Conservation (phyloP, 2,888 invertebrate species). For the Hyalella azteca region DNA sequence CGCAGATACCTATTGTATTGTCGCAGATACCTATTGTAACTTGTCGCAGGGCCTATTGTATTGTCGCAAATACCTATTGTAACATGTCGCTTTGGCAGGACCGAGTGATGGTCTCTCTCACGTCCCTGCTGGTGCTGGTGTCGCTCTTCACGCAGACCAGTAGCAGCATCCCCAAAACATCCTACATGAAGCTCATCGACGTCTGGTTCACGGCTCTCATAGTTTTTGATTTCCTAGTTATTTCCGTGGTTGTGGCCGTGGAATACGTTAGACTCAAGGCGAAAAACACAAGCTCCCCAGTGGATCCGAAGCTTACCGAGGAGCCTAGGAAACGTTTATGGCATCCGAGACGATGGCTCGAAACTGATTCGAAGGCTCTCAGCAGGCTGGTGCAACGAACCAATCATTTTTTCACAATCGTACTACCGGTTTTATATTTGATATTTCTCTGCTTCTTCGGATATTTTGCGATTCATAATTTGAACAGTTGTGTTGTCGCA, state of each 20-base stretch:
- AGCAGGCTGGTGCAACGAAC: neutral
- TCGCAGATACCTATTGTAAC: no score
- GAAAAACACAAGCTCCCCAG: neutral
- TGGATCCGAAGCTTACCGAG: neutral
- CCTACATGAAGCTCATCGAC: slow-evolving; percentile 40
- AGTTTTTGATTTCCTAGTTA: slow-evolving; percentile 29
- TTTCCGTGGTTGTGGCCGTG: neutral
- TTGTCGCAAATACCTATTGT: no score
- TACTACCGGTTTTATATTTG: neutral
- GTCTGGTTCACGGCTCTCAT: slow-evolving; percentile 25
- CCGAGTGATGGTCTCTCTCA: slow-evolving; percentile 35
- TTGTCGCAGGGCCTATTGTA: no score
- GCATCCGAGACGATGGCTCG: neutral
- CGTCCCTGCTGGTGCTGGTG: slow-evolving; percentile 38
- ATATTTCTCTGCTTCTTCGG: neutral
- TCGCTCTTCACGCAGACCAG: slow-evolving; percentile 35
- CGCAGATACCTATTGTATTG: no score
- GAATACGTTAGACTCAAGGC: neutral
- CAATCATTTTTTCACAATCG: neutral
- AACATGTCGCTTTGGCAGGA: neutral
- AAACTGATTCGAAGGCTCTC: neutral
- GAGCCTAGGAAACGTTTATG: neutral
- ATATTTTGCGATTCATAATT: neutral
- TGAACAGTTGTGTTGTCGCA: no score
- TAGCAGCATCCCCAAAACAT: slow-evolving; percentile 18